Evolutionary conservation across 2,888 invertebrate genomes (phyloP).

Genomic region (Acronicta aceris): DNA sequence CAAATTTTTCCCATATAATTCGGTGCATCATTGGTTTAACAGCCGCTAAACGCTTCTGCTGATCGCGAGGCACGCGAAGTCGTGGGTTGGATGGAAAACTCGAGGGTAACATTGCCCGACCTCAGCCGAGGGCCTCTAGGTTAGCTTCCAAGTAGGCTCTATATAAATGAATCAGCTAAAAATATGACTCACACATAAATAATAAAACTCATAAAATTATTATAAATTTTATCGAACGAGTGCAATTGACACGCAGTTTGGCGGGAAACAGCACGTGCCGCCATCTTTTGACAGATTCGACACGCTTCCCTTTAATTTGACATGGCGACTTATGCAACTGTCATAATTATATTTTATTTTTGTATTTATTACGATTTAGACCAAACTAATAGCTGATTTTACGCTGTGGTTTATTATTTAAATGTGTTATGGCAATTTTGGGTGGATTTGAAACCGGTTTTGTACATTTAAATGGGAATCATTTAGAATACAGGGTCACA

Average conservation of each 20-base stretch:
- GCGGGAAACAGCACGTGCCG: constrained; percentile 78
- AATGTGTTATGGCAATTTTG: constrained; percentile 63
- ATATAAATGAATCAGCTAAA: background rate
- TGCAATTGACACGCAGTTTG: constrained; percentile 79
- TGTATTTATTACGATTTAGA: constrained; percentile 69
- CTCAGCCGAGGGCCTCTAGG: too few species aligned
- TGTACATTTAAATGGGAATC: constrained; percentile 12
- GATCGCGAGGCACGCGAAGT: too few species aligned
- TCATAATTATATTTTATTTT: constrained; percentile 69
- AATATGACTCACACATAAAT: constrained; percentile 21
- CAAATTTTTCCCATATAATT: too few species aligned
- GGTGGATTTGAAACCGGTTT: constrained; percentile 49
- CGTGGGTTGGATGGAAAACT: too few species aligned
- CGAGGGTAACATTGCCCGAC: too few species aligned
- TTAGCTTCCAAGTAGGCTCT: too few species aligned
- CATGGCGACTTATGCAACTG: constrained; percentile 70
- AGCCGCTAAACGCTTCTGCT: too few species aligned
- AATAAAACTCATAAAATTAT: constrained; percentile 51
- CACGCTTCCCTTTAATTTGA: constrained; percentile 65
- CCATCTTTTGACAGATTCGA: constrained; percentile 78
- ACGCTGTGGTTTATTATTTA: constrained; percentile 68
- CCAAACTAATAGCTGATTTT: constrained; percentile 60
- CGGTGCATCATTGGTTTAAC: too few species aligned
- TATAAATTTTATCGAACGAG: constrained; percentile 64
- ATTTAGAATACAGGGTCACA: background rate